Evolutionary conservation across 2,888 invertebrate genomes (phyloP).

Genomic region (Cantharis lateralis): DNA sequence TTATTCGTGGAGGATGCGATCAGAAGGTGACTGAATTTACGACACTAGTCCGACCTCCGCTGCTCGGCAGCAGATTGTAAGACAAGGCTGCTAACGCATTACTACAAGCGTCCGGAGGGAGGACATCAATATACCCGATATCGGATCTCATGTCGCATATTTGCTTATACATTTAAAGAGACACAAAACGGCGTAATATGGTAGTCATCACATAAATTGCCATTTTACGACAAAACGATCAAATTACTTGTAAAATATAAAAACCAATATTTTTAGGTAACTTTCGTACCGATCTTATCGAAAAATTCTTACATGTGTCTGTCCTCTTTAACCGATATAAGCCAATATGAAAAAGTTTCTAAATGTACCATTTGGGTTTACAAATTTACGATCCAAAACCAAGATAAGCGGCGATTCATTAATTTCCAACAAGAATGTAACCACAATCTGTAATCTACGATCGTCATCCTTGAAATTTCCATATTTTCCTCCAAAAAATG

Average conservation of each 20-base stretch:
- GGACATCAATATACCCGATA: constrained; percentile 55
- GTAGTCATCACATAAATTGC: constrained; percentile 52
- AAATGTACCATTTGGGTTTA: background rate
- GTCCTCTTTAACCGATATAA: background rate
- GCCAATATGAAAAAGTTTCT: background rate
- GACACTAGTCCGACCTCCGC: constrained; percentile 40
- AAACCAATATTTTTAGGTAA: background rate
- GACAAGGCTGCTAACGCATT: constrained; percentile 52
- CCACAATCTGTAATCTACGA: background rate
- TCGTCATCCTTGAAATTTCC: background rate
- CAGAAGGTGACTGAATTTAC: constrained; percentile 40
- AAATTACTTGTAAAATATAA: background rate
- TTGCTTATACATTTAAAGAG: constrained; percentile 52
- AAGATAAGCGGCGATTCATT: background rate
- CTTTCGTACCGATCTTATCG: background rate
- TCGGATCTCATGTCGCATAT: constrained; percentile 54
- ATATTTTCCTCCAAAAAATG: background rate
- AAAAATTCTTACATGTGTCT: background rate
- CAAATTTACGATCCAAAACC: background rate
- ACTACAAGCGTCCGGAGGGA: constrained; percentile 48
- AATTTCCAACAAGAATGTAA: background rate
- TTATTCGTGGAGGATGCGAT: constrained; percentile 43
- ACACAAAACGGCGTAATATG: constrained; percentile 52
- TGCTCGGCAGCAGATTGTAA: constrained; percentile 51
- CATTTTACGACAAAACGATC: constrained; percentile 3